phyloP scores from a whole-genome alignment of 2,113 vertebrate species.

The Oncorhynchus nerka region DNA sequence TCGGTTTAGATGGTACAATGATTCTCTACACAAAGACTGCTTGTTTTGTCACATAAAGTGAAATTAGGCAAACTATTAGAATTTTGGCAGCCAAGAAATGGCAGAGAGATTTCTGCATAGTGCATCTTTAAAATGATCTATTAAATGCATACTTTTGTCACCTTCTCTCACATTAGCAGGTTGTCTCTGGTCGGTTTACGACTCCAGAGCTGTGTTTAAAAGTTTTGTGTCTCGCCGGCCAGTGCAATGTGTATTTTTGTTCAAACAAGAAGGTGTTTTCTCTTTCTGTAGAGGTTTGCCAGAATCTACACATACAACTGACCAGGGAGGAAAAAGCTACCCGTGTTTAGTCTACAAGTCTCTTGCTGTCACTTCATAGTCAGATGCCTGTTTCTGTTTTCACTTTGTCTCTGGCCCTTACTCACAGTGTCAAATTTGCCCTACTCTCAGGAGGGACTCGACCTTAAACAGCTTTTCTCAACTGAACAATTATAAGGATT shows the following conservation, averaged over 20 bases:
- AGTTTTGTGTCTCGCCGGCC: conserved; percentile 16
- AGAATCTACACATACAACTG: conserved; percentile 37
- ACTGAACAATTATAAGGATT: not conserved
- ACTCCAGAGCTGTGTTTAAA: conserved; percentile 35
- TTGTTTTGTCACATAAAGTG: no score
- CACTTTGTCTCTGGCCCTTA: not conserved
- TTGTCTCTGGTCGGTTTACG: conserved; percentile 33
- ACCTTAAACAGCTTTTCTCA: not conserved
- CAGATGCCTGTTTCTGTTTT: conserved; percentile 17
- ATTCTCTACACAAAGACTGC: no score
- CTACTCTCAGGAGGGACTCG: not conserved
- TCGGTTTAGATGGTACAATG: no score
- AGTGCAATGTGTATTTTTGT: conserved; percentile 31
- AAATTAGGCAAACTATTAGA: no score
- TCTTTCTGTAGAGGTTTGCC: conserved; percentile 33
- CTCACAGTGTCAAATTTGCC: not conserved
- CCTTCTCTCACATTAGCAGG: conserved; percentile 24
- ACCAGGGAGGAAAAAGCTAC: conserved; percentile 21
- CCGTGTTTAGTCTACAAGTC: conserved; percentile 55
- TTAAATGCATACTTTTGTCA: conserved; percentile 1
- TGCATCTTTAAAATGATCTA: not conserved
- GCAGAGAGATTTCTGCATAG: no score
- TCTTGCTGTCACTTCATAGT: conserved; percentile 35
- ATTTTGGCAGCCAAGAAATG: no score
- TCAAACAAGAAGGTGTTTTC: conserved; percentile 48